Conservation (phyloP, 2,888 invertebrate species). For the Drosophila percnosoma region DNA sequence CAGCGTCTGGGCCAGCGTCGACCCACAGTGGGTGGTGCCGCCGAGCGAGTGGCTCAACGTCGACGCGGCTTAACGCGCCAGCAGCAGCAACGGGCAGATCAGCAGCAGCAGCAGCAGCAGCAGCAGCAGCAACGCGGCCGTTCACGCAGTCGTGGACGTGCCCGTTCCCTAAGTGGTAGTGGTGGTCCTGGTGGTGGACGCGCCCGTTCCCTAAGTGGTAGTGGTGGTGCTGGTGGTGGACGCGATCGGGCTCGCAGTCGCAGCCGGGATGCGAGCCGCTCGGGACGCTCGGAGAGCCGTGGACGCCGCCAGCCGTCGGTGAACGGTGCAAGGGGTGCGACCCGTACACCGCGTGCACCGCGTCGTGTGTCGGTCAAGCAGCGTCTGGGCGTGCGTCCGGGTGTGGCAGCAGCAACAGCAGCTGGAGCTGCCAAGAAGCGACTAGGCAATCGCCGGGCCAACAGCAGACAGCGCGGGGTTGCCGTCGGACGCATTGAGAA, state of each 20-base stretch:
- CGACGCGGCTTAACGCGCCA: constrained; percentile 43
- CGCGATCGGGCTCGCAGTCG: constrained; percentile 39
- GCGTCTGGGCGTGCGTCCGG: constrained; percentile 79
- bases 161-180: constrained; percentile 42
- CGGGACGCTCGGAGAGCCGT: constrained; percentile 49
- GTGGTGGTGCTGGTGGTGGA: not conserved
- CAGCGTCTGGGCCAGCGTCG: constrained; percentile 78
- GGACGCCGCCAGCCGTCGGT: constrained; percentile 40
- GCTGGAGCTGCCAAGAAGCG: constrained; percentile 40
- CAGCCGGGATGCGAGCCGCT: constrained; percentile 42
- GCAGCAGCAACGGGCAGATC: constrained; percentile 31
- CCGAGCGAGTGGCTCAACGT: constrained; percentile 77
- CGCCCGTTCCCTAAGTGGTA: constrained; percentile 39
- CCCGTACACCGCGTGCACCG: constrained; percentile 28
- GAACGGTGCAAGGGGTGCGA: constrained; percentile 34
- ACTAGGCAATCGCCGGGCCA: constrained; percentile 54
- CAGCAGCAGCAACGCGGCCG: constrained; percentile 59
- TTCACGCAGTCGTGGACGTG: constrained; percentile 73
- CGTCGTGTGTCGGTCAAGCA: constrained; percentile 79
- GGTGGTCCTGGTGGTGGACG: constrained; percentile 8
- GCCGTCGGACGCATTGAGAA: constrained; percentile 80
- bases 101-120: constrained; percentile 27
- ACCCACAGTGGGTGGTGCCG: constrained; percentile 73
- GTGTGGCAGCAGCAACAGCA: constrained; percentile 38
- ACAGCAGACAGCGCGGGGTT: constrained; percentile 68